A percentile compares a stretch with the other conserved stretches of the same genome.
Evolutionary conservation across 1,140 invertebrate species (phyloP).

Genomic region (Hestina assimilis): DNA sequence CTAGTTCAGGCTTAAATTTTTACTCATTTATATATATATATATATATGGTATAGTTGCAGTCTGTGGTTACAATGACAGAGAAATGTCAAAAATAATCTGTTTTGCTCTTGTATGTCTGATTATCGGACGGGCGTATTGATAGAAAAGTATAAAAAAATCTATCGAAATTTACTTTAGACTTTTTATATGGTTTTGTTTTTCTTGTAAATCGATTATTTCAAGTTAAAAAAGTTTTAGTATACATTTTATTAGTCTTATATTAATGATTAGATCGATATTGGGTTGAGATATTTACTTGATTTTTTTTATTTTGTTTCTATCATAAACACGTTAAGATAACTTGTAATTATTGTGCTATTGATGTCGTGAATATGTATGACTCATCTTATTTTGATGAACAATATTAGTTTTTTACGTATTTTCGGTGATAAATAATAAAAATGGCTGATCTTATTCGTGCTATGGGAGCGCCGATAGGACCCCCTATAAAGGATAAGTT

Average conservation of each 20-base stretch:
- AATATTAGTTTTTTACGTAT: constrained; percentile 30
- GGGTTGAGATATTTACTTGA: background rate
- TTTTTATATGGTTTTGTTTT: constrained; percentile 2
- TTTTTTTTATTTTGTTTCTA: constrained; percentile 36
- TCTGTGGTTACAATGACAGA: background rate
- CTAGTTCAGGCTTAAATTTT: too few species aligned
- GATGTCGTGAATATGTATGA: constrained; percentile 49
- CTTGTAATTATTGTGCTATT: constrained; percentile 34
- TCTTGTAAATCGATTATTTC: background rate
- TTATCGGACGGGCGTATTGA: constrained; percentile 41
- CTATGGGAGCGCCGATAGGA: constrained; percentile 80
- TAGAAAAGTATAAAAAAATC: constrained; percentile 12
- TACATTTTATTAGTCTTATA: background rate
- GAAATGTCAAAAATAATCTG: constrained; percentile 28
- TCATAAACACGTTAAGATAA: constrained; percentile 48
- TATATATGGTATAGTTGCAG: too few species aligned
- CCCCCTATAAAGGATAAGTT: constrained; percentile 84
- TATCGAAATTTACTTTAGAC: constrained; percentile 2
- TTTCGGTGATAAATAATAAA: constrained; percentile 33
- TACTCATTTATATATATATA: too few species aligned
- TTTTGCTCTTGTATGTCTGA: constrained; percentile 34
- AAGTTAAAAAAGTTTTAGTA: background rate
- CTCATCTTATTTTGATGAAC: constrained; percentile 37
- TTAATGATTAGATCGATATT: background rate
- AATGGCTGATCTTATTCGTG: constrained; percentile 84